Evolutionary conservation across 2,797 vertebrate genomes (phyloP).

Genomic region (Propithecus perrieri): DNA sequence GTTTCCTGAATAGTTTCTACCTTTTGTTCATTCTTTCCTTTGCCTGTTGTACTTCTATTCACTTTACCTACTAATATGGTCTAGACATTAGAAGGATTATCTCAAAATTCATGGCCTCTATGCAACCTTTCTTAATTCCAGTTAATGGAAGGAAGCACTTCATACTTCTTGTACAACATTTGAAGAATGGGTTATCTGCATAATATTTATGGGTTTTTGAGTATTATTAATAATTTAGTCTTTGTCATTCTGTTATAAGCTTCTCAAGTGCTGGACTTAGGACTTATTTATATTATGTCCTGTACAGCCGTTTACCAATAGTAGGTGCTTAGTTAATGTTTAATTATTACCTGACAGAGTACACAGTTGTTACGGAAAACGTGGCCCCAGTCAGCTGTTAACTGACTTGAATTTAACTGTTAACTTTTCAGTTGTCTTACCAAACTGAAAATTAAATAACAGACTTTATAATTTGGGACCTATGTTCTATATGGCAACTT

Average conservation of each 20-base stretch:
- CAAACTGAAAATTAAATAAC: constrained; percentile 2
- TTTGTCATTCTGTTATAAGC: background rate
- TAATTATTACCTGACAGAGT: constrained; percentile 23
- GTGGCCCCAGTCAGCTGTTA: background rate
- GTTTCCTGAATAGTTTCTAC: background rate
- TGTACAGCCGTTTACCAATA: background rate
- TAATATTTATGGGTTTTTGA: background rate
- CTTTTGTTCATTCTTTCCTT: background rate
- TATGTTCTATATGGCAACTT: background rate
- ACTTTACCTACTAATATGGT: background rate
- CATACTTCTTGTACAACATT: background rate
- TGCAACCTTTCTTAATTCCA: constrained; percentile 7
- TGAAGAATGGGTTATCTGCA: background rate
- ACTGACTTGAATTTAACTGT: background rate
- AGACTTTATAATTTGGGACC: background rate
- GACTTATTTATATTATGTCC: background rate
- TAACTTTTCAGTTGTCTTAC: constrained; percentile 17
- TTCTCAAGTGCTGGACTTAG: background rate
- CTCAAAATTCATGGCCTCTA: background rate
- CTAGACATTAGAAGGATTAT: background rate
- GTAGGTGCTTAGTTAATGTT: constrained; percentile 31
- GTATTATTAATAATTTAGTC: background rate
- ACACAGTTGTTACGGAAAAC: background rate
- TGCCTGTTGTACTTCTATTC: background rate
- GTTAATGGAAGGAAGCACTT: background rate